Evolutionary conservation across 53 echinoderm and acorn worm genomes (phyloP).

Genomic region (Echinarachnius parma): DNA sequence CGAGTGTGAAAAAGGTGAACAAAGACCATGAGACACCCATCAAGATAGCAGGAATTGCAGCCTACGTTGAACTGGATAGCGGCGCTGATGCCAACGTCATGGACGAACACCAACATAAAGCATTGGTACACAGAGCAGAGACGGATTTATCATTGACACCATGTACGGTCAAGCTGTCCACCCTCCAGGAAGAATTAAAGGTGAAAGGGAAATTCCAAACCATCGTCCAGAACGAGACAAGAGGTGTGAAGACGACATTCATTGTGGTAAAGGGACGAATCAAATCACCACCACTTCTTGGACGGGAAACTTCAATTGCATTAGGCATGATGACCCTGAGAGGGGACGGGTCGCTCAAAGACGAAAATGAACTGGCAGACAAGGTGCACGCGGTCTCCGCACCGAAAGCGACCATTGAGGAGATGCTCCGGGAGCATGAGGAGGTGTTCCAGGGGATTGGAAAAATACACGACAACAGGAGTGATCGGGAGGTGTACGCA

Average conservation of each 20-base stretch:
- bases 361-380: conserved; percentile 2
- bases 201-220: conserved; percentile 45
- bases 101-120: conserved; percentile 59
- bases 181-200: conserved; percentile 32
- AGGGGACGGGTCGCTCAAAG: conserved; percentile 28
- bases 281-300: conserved; percentile 47
- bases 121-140: conserved; percentile 34
- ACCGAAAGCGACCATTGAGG: not conserved
- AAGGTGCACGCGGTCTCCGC: not conserved
- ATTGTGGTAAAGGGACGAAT: conserved; percentile 47
- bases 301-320: conserved; percentile 10
- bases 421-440: conserved; percentile 16
- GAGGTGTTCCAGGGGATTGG: conserved; percentile 53
- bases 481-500: conserved; percentile 34
- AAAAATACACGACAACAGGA: conserved; percentile 26
- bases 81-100: conserved; percentile 50
- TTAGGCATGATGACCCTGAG: conserved; percentile 39
- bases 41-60: conserved; percentile 38
- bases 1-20: not conserved
- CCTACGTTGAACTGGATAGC: conserved; percentile 42
- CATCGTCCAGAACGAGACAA: conserved; percentile 36
- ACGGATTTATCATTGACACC: conserved; percentile 3
- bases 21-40: not conserved
- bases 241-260: conserved; percentile 45
- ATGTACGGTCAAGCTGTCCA: conserved; percentile 19